phyloP scores from a whole-genome alignment of 2,888 invertebrate species.

The Orthosia incerta region DNA sequence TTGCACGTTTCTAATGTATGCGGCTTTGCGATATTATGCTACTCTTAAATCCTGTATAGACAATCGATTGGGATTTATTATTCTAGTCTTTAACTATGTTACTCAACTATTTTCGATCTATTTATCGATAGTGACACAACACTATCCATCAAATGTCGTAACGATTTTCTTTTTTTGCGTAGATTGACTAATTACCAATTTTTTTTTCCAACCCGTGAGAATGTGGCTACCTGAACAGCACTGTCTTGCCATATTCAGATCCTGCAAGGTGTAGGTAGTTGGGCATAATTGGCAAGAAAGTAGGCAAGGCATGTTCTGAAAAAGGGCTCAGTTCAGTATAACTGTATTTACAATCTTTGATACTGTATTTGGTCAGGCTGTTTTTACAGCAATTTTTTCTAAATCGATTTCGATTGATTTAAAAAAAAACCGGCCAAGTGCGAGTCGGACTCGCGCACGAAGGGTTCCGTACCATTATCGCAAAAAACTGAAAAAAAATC shows the following conservation, averaged over 20 bases:
- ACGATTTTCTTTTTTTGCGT: background rate
- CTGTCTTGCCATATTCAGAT: too few species aligned
- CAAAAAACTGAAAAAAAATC: too few species aligned
- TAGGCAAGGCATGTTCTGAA: background rate
- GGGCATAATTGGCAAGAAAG: background rate
- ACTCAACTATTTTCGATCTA: background rate
- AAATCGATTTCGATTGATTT: background rate
- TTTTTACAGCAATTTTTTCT: background rate
- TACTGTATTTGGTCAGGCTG: too few species aligned
- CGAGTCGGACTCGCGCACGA: too few species aligned
- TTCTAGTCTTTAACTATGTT: background rate
- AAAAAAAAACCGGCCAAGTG: too few species aligned
- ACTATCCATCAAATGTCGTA: background rate
- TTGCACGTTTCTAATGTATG: constrained; percentile 47
- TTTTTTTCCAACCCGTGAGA: too few species aligned
- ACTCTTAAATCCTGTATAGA: constrained; percentile 33
- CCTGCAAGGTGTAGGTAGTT: too few species aligned
- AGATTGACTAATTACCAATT: background rate
- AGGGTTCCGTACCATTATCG: too few species aligned
- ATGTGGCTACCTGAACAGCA: too few species aligned
- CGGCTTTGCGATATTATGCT: constrained; percentile 36
- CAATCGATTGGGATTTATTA: constrained; percentile 18
- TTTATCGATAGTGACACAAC: too few species aligned
- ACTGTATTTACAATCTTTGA: too few species aligned
- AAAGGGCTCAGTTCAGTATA: background rate